Base-by-base conservation (phyloP, 2,797 vertebrate species). In the Poecilia gillii region DNA sequence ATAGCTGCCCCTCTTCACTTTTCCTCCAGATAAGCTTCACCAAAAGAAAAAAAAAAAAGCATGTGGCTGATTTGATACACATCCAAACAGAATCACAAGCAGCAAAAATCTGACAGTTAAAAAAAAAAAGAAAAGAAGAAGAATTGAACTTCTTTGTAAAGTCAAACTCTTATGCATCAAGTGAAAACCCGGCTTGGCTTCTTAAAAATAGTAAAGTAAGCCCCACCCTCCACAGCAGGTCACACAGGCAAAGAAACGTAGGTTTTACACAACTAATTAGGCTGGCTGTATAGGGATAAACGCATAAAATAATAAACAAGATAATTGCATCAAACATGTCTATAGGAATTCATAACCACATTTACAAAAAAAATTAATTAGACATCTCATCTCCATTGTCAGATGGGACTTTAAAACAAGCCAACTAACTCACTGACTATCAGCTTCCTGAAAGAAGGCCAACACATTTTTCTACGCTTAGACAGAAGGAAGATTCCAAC, bases 11-110 rank as follows among this genome's bases (percentile, higher is more conserved):
- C 74, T 77, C 70, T 57, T 73, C 33, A 57, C 13, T 66, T 47
- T 75, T 41, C 47, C 45, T 75, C 57, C 49, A 80, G 28, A 75
- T 9, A 55, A 72, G 20, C n/a, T 55, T 55, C 0, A 72, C 20
- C 14, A 74, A 45, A 9, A 47, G 9, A 20, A 18, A 45, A 36
- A 49, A 2, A 41, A 72, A 53, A 76, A 59, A 68, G 12, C 28
- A 33, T 0, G 51, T 18, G 46, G 64, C 25, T 68, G 13, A 93
- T 92, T 84, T 90, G 80, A 64, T 16, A 46, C 41, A 71, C 68
- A 86, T 87, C 84, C 41, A 39, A 28, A 41, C n/a, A 51, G 76
- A 66, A 66, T 39, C 64, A 72, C 13, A 7, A 72, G 39, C 23
- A 43, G 20, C 49, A 31, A 78, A 46, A 28, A 62, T 36, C 3